phyloP scores from a whole-genome alignment of 1,140 invertebrate genomes.

The Drosophila nebulosa region DNA sequence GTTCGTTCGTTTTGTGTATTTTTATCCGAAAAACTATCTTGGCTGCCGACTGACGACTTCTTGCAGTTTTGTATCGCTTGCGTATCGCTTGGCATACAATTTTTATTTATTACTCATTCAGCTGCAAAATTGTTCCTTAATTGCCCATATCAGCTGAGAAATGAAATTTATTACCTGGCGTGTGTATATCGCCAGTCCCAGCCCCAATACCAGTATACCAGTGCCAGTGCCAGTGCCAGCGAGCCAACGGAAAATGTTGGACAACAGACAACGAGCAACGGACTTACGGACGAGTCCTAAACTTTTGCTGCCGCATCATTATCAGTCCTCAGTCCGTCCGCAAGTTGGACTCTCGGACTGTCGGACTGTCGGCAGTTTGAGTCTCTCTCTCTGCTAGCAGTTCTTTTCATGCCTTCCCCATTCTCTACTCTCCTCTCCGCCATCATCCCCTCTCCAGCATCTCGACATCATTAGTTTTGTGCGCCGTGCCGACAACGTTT shows the following conservation, averaged over 20 bases:
- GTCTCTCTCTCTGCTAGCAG: not conserved
- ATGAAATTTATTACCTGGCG: conserved; percentile 81
- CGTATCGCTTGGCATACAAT: conserved; percentile 75
- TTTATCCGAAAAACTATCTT: conserved; percentile 76
- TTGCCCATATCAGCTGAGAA: conserved; percentile 80
- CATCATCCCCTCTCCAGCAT: not conserved
- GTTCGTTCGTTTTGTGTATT: conserved; percentile 51
- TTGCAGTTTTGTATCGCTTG: conserved; percentile 75
- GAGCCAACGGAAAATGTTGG: not conserved
- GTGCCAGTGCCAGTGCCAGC: conserved; percentile 7
- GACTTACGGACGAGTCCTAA: conserved; percentile 22
- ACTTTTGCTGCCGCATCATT: conserved; percentile 71
- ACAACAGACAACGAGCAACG: conserved; percentile 23
- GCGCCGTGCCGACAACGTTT: conserved; percentile 77
- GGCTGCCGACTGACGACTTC: conserved; percentile 56
- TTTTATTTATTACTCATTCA: conserved; percentile 81
- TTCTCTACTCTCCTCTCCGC: not conserved
- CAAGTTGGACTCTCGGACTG: conserved; percentile 2
- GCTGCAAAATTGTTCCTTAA: conserved; percentile 81
- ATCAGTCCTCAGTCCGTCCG: conserved; percentile 44
- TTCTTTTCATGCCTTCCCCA: not conserved
- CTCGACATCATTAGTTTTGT: conserved; percentile 78
- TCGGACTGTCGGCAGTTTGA: not conserved
- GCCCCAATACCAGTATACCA: conserved; percentile 11
- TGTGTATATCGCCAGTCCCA: conserved; percentile 73